phyloP scores from a whole-genome alignment of 2,888 invertebrate species.

The Amphipoea oculea region DNA sequence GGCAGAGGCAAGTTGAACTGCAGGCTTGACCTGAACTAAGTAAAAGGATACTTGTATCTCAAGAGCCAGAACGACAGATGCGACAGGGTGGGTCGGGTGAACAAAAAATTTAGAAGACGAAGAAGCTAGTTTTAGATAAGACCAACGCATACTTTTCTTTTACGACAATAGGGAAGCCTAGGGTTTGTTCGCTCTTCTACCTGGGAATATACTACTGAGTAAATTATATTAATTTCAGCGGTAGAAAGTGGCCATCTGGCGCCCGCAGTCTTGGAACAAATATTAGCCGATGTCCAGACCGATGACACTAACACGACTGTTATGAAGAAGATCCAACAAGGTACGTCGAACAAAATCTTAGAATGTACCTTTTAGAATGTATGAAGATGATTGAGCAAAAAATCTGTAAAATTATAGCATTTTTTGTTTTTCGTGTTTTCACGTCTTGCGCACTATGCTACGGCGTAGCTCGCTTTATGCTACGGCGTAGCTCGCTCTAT shows the following conservation, averaged over 20 bases:
- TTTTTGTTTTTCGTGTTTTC: not conserved
- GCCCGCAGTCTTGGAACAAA: conserved; percentile 34
- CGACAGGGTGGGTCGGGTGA: not conserved
- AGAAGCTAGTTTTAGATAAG: not conserved
- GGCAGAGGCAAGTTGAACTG: too few relatives aligned
- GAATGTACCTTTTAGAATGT: not conserved
- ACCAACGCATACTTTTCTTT: not conserved
- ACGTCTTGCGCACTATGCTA: conserved; percentile 1
- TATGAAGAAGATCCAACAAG: conserved; percentile 33
- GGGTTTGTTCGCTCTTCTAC: not conserved
- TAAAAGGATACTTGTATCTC: too few relatives aligned
- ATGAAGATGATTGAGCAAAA: not conserved
- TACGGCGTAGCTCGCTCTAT: not conserved
- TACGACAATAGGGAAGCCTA: not conserved
- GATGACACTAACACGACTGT: conserved; percentile 18
- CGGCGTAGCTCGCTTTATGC: not conserved
- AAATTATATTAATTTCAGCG: conserved; percentile 25
- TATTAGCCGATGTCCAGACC: conserved; percentile 14
- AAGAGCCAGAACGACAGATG: not conserved
- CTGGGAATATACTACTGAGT: not conserved
- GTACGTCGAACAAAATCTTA: conserved; percentile 1
- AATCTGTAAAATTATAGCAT: not conserved
- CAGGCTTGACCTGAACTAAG: too few relatives aligned
- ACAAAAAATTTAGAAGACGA: not conserved
- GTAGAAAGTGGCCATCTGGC: conserved; percentile 40